Percentiles rank a stretch among this genome's conserved stretches.
Evolutionary conservation across 2,797 vertebrate genomes (phyloP).

Genomic region (Sandelia bainsii): DNA sequence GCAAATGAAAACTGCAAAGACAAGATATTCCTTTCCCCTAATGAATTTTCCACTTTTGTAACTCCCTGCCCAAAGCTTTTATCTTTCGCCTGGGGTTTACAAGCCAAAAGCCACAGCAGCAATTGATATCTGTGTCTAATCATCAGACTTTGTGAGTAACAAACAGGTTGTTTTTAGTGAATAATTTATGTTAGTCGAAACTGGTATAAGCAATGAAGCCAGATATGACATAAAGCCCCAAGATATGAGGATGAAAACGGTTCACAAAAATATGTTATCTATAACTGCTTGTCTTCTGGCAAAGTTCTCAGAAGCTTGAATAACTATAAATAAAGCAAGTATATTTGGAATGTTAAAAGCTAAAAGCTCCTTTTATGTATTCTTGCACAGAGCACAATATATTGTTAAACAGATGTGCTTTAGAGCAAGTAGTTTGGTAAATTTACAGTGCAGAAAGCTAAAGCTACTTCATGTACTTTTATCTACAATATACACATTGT

Average conservation of each 20-base stretch:
- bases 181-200: conserved; percentile 34
- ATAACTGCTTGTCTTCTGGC: conserved; percentile 3
- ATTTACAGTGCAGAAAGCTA: background rate
- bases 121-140: conserved; percentile 10
- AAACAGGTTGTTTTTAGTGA: conserved; percentile 30
- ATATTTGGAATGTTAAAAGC: conserved; percentile 7
- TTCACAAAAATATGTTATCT: conserved; percentile 11
- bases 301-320: background rate
- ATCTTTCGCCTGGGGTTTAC: conserved; percentile 29
- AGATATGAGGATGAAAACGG: conserved; percentile 26
- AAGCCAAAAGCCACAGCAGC: conserved; percentile 8
- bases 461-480: background rate
- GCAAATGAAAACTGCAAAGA: conserved; percentile 14
- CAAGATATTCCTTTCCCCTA: conserved; percentile 22
- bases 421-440: background rate
- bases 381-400: background rate
- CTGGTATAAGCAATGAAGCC: conserved; percentile 2
- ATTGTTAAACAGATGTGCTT: conserved; percentile 5
- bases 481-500: background rate
- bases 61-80: conserved; percentile 11
- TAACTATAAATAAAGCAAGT: conserved; percentile 2
- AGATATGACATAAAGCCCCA: conserved; percentile 13
- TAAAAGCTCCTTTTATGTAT: conserved; percentile 18
- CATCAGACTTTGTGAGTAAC: conserved; percentile 19
- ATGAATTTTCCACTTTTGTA: conserved; percentile 27